Evolutionary conservation across 23 tunicate species (phyloP).

Genomic region (Ascidia mentula): DNA sequence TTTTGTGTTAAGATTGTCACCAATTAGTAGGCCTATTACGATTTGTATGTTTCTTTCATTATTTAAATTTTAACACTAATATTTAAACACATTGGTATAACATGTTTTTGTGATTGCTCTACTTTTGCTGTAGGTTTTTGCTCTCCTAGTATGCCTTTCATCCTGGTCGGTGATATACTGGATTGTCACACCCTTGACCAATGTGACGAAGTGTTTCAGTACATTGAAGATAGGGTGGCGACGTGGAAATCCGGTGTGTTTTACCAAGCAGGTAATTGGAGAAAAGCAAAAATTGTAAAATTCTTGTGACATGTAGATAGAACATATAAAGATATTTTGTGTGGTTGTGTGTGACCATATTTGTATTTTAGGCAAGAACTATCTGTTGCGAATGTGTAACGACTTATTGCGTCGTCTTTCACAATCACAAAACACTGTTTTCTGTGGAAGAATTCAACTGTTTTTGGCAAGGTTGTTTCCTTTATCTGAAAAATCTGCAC

Average conservation of each 20-base stretch:
- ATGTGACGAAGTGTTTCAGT: conserved; percentile 83
- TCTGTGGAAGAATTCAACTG: conserved; percentile 97
- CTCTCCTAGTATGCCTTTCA: conserved; percentile 78
- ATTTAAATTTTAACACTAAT: no score
- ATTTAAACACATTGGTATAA: no score
- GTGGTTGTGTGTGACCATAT: not conserved
- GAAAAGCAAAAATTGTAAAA: not conserved
- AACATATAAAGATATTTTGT: not conserved
- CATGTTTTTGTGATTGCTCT: not conserved
- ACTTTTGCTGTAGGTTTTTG: conserved; percentile 46
- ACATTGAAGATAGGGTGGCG: conserved; percentile 85
- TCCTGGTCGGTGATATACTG: conserved; percentile 76
- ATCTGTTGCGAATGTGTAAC: conserved; percentile 93
- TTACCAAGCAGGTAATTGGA: conserved; percentile 85
- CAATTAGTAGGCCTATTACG: no score
- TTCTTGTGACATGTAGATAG: no score
- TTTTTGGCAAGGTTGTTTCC: conserved; percentile 94
- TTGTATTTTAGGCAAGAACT: conserved; percentile 70
- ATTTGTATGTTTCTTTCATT: no score
- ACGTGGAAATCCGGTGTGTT: conserved; percentile 87
- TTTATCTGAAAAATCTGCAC: conserved; percentile 90
- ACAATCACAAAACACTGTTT: conserved; percentile 93
- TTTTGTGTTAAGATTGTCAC: no score
- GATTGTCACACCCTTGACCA: conserved; percentile 83
- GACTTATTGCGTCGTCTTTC: conserved; percentile 90